A percentile compares a stretch with the other conserved stretches of the same genome.
Conservation (phyloP, 2,888 invertebrate genomes). For the Proisotoma minuta region DNA sequence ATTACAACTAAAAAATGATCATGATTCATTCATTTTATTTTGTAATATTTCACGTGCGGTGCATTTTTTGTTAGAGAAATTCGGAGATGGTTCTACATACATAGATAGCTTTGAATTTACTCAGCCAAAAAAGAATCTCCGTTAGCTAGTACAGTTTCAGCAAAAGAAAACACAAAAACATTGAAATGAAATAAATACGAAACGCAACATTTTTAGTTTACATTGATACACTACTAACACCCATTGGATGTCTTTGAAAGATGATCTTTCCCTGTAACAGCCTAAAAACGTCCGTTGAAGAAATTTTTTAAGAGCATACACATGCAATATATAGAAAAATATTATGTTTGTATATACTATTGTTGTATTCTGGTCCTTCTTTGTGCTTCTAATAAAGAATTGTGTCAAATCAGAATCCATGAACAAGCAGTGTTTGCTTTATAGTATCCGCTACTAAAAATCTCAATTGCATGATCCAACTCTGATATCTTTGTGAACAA, state of each 20-base stretch:
- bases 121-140: not conserved
- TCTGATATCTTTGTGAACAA: too few relatives aligned
- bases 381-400: too few relatives aligned
- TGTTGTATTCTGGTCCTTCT: too few relatives aligned
- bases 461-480: not conserved
- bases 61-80: not conserved
- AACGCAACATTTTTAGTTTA: not conserved
- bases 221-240: not conserved
- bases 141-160: not conserved
- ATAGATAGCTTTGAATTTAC: not conserved
- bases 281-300: too few relatives aligned
- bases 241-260: not conserved
- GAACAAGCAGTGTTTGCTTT: too few relatives aligned
- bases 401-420: too few relatives aligned
- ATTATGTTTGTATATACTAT: too few relatives aligned
- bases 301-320: too few relatives aligned
- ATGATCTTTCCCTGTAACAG: too few relatives aligned
- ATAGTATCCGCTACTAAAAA: too few relatives aligned
- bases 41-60: not conserved
- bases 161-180: not conserved
- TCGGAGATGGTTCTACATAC: not conserved
- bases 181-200: not conserved
- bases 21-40: not conserved
- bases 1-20: not conserved
- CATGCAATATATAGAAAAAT: too few relatives aligned